These are phyloP conservation scores for Flexamia atlantica DNA, from an alignment of 2,888 invertebrate genomes.

Conservation along the genomic window DNA sequence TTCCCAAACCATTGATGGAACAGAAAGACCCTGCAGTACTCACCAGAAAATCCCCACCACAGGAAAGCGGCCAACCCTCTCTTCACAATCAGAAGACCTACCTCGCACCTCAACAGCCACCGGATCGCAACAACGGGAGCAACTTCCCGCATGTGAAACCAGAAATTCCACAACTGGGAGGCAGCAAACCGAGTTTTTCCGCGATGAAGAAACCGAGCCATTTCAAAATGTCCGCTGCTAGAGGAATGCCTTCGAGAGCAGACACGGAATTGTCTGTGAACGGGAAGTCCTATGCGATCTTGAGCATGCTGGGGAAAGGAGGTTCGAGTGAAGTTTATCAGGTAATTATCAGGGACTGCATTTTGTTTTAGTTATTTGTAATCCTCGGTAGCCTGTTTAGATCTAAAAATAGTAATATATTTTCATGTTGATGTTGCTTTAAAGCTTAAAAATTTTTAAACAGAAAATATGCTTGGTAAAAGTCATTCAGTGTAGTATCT, in stretches of 20 bases:
- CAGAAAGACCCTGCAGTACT: neutral
- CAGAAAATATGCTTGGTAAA: too few relatives aligned
- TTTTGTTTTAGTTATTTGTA: too few relatives aligned
- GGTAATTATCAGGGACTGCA: too few relatives aligned
- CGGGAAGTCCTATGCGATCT: conserved; percentile 83
- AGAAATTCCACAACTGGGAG: neutral
- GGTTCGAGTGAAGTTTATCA: conserved; percentile 91
- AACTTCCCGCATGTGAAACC: conserved; percentile 16
- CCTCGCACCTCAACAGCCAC: conserved; percentile 13
- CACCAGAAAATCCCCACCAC: neutral
- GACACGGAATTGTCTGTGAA: conserved; percentile 77
- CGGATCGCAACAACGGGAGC: neutral
- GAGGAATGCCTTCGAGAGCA: conserved; percentile 22
- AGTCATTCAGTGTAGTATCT: too few relatives aligned
- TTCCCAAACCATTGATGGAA: neutral
- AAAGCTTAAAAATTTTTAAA: too few relatives aligned
- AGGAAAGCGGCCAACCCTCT: neutral
- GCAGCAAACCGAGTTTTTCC: neutral
- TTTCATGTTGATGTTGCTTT: too few relatives aligned
- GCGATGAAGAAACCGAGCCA: conserved; percentile 3
- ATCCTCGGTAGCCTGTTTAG: too few relatives aligned
- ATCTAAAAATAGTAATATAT: too few relatives aligned
- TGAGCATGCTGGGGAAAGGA: conserved; percentile 90
- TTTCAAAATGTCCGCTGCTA: conserved; percentile 10
- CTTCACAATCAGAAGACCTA: conserved; percentile 22